These are phyloP conservation scores for Nymphalis c-album DNA, from an alignment of 2,888 invertebrate species.

Conservation along the genomic window DNA sequence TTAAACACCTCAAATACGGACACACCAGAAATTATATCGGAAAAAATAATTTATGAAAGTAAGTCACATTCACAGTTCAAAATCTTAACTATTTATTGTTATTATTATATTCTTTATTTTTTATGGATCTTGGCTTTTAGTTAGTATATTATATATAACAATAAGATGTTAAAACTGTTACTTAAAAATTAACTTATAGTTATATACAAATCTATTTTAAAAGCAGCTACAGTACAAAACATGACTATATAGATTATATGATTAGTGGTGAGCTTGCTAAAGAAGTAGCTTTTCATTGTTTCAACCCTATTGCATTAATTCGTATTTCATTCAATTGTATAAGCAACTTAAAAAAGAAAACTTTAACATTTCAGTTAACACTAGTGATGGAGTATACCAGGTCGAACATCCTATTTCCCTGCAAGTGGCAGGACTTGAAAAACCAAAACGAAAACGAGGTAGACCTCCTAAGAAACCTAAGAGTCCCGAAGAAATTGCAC, in stretches of 20 bases:
- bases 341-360: no score
- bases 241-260: no score
- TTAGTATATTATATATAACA: no score
- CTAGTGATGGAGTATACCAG: slow-evolving; percentile 83
- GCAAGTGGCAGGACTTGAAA: slow-evolving; percentile 84
- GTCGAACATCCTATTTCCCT: slow-evolving; percentile 84
- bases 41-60: slow-evolving; percentile 69
- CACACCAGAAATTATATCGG: slow-evolving; percentile 56
- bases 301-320: no score
- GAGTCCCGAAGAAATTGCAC: slow-evolving; percentile 60
- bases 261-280: no score
- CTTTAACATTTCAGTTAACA: slow-evolving; percentile 72
- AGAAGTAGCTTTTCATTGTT: no score
- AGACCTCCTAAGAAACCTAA: slow-evolving; percentile 84
- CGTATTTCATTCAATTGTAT: no score
- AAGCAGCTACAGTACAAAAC: no score
- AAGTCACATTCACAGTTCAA: slow-evolving; percentile 41
- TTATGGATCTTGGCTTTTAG: no score
- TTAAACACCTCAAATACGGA: slow-evolving; percentile 39
- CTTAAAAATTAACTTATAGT: no score
- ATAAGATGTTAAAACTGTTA: neutral
- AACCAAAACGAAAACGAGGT: slow-evolving; percentile 85
- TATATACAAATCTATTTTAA: neutral
- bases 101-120: neutral
- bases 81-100: neutral